These are phyloP conservation scores for Meda fulgida DNA, from an alignment of 2,797 vertebrate species.

Conservation along the genomic window DNA sequence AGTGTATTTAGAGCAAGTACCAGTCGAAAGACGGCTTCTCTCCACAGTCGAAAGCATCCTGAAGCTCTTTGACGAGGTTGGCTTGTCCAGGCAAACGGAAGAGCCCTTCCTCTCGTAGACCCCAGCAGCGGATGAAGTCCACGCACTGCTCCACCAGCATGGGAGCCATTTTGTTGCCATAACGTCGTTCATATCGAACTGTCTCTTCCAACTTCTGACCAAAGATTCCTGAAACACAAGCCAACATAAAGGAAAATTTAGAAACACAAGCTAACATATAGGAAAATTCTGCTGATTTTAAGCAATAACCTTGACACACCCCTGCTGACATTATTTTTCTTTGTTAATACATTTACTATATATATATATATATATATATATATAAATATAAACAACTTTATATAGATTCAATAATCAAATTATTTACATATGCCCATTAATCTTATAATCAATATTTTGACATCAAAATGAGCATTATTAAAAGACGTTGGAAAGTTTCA, in stretches of 20 bases:
- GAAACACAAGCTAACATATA: background rate
- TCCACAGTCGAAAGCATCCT: conserved; percentile 96
- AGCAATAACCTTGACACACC: background rate
- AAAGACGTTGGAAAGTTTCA: background rate
- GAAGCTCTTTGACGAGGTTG: conserved; percentile 96
- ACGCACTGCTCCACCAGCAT: conserved; percentile 97
- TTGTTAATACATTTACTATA: too few relatives aligned
- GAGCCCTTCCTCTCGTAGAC: conserved; percentile 92
- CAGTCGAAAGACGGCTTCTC: conserved; percentile 97
- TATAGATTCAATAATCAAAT: background rate
- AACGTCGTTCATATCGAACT: conserved; percentile 90
- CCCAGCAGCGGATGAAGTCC: conserved; percentile 93
- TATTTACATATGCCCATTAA: background rate
- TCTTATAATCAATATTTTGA: background rate
- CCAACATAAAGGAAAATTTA: too few relatives aligned
- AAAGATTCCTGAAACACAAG: conserved; percentile 88
- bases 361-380: too few relatives aligned
- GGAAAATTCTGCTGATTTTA: background rate
- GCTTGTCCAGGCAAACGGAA: conserved; percentile 95
- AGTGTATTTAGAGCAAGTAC: conserved; percentile 70
- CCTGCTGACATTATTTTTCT: background rate
- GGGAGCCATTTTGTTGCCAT: conserved; percentile 90
- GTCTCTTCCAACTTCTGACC: conserved; percentile 98
- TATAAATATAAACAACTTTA: background rate
- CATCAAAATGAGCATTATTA: background rate